Evolutionary conservation across 92 coral and sea anemone species (phyloP).

Genomic region (Parazoanthus atlanticus): DNA sequence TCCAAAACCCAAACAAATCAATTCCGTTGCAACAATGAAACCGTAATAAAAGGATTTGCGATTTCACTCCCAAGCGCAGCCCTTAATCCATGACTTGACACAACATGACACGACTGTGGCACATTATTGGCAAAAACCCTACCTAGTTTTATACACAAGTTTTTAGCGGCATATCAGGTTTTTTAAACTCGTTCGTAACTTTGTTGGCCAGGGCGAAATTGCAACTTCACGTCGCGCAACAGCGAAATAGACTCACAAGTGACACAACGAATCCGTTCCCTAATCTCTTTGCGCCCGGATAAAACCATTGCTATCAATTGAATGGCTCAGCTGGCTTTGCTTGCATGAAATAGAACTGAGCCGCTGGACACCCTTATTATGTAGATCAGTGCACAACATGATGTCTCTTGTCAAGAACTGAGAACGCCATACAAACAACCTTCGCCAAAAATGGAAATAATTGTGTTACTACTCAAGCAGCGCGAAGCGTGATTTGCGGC

Average conservation of each 20-base stretch:
- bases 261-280: slow-evolving; percentile 18
- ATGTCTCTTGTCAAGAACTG: slow-evolving; percentile 6
- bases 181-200: background rate
- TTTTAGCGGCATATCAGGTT: background rate
- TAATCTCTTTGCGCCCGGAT: slow-evolving; percentile 23
- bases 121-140: no score
- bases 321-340: slow-evolving; percentile 35
- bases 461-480: background rate
- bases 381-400: slow-evolving; percentile 38
- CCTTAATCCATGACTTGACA: background rate
- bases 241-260: background rate
- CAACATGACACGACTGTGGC: background rate
- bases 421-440: slow-evolving; percentile 22
- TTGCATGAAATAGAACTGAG: slow-evolving; percentile 4
- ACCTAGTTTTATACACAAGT: background rate
- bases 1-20: background rate
- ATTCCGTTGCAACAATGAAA: background rate
- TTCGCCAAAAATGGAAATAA: slow-evolving; percentile 30
- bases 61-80: background rate
- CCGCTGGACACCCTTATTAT: slow-evolving; percentile 38
- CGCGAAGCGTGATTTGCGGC: background rate
- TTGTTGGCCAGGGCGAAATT: background rate
- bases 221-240: slow-evolving; percentile 11
- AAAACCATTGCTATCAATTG: slow-evolving; percentile 28
- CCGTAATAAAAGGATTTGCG: background rate